Evolutionary conservation across 2,797 vertebrate genomes (phyloP).

Genomic region (Salmo trutta): DNA sequence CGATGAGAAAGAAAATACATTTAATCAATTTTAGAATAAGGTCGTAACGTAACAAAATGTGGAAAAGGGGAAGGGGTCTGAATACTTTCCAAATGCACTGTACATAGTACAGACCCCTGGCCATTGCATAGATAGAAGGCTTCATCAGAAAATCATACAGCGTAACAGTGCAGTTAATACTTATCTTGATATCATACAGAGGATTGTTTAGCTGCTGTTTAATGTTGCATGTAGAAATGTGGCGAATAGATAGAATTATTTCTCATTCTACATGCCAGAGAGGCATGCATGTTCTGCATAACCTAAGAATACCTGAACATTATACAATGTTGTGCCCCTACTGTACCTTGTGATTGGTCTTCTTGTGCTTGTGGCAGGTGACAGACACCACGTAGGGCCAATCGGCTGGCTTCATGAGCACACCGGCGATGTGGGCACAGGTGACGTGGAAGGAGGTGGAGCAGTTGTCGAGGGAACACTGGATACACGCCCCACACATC

Average conservation of each 20-base stretch:
- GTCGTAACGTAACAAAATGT: too few species aligned
- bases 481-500: conserved; percentile 88
- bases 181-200: too few species aligned
- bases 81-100: too few species aligned
- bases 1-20: too few species aligned
- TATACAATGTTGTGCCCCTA: conserved; percentile 15
- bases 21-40: too few species aligned
- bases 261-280: not conserved
- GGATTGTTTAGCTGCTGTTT: too few species aligned
- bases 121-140: too few species aligned
- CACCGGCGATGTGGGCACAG: conserved; percentile 89
- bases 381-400: conserved; percentile 96
- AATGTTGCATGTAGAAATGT: not conserved
- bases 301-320: not conserved
- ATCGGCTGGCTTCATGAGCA: conserved; percentile 91
- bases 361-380: conserved; percentile 91
- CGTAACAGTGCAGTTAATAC: too few species aligned
- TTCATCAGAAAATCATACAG: too few species aligned
- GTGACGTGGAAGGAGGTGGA: conserved; percentile 98
- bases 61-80: too few species aligned
- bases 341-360: conserved; percentile 64
- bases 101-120: too few species aligned
- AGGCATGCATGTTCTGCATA: not conserved
- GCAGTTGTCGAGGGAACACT: conserved; percentile 90
- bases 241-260: not conserved